Evolutionary conservation across 2,888 invertebrate genomes (phyloP), one percentile per base, ranked within the genome.

Genomic region (Volucella bombylans): DNA sequence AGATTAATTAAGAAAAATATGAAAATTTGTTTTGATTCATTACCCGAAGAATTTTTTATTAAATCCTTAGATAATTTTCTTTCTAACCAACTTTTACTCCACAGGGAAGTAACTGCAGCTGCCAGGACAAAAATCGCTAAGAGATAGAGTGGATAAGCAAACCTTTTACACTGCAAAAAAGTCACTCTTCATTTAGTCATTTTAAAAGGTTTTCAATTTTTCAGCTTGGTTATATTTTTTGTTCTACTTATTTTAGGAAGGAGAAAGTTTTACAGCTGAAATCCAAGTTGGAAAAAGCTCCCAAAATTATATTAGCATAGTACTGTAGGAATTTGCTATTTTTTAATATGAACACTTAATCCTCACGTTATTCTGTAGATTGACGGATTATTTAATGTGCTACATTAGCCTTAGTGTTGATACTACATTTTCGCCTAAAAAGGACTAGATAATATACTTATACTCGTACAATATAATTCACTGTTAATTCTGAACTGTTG

Each of bases 1-100:
- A 90, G 90, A 90, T 90, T 90, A 90, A 90, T 89, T 90, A 90
- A 87, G 89, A 90, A 90, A 90, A 89, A 89, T 90, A 89, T 90
- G 89, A 89, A 89, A 90, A 88, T 88, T n/a, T 89, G 90, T 89
- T 89, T 89, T 89, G 89, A 90, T 90, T 89, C 89, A 89, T 89
- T 90, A 89, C 89, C 88, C 87, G 88, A 65, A 54, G 82, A 87
- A 86, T 85, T 76, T 81, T 72, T 64, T 55, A 47, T 67, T 52
- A 80, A 76, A 67, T 74, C 49, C 71, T 68, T 8, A 47, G 71
- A 76, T 69, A 57, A 83, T 76, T 74, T 80, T 57, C 65, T 71
- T 47, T 71, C 50, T 39, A 65, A 52, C 41, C 14, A 74, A 74
- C 49, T 74, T 79, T 62, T 15, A 55, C 52, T 68, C 45, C 11